These are phyloP conservation scores for Trinorchestia longiramus DNA, from an alignment of 1,140 invertebrate genomes.

Conservation along the genomic window DNA sequence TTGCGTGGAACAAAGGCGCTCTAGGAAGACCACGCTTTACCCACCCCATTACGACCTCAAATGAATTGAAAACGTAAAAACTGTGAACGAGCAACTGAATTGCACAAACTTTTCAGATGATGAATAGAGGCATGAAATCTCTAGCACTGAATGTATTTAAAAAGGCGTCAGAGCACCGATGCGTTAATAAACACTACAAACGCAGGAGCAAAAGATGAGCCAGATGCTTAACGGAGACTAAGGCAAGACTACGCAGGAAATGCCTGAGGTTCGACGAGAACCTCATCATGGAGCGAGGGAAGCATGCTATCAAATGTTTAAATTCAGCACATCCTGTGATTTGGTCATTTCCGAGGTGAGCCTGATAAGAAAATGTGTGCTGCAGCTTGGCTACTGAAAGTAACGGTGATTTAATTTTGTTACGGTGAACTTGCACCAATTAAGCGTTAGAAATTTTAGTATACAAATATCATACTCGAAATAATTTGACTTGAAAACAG, in stretches of 20 bases:
- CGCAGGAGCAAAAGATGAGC: not conserved
- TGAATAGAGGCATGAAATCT: not conserved
- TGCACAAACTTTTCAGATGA: not conserved
- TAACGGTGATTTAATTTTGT: not conserved
- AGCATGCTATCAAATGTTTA: conserved; percentile 32
- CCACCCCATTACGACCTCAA: not conserved
- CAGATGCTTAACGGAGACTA: conserved; percentile 25
- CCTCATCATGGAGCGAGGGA: not conserved
- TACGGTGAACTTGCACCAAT: not conserved
- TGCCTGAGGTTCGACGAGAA: not conserved
- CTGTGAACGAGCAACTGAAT: not conserved
- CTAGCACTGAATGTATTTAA: not conserved
- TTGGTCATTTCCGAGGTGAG: conserved; percentile 48
- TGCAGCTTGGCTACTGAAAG: not conserved
- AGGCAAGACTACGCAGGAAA: conserved; percentile 15
- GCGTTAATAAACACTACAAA: not conserved
- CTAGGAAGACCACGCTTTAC: not conserved
- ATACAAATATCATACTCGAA: not conserved
- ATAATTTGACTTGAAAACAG: not conserved
- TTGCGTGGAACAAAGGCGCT: not conserved
- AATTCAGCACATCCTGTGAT: conserved; percentile 48
- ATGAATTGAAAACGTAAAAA: not conserved
- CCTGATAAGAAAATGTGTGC: not conserved
- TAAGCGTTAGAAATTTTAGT: not conserved
- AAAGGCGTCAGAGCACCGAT: not conserved